Evolutionary conservation across 1,140 invertebrate genomes (phyloP).

Genomic region (Ladona fulva): DNA sequence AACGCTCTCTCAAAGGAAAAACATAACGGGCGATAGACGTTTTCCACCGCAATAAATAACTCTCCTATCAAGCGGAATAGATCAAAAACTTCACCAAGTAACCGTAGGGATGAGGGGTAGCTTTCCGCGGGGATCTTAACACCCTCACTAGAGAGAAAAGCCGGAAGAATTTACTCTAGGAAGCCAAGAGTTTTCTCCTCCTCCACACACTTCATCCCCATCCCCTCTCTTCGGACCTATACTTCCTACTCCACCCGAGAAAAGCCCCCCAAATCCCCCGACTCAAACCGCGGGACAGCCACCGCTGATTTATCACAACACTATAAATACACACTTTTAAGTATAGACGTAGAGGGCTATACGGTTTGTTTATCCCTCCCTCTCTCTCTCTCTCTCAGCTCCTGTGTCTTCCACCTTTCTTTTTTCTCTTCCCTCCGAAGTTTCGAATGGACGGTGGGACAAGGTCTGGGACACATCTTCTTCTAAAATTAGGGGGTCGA

Average conservation of each 20-base stretch:
- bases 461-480: neutral
- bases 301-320: neutral
- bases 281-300: neutral
- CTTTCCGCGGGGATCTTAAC: neutral
- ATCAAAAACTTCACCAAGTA: too few relatives aligned
- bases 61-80: too few relatives aligned
- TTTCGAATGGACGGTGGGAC: neutral
- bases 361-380: neutral
- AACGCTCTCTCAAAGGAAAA: too few relatives aligned
- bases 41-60: too few relatives aligned
- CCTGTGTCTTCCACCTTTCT: neutral
- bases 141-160: neutral
- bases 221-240: neutral
- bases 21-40: too few relatives aligned
- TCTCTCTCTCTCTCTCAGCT: neutral
- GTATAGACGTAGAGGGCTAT: neutral
- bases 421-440: neutral
- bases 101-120: too few relatives aligned
- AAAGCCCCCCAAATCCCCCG: neutral
- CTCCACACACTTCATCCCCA: neutral
- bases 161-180: neutral
- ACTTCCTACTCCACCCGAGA: neutral
- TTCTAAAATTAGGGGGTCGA: neutral
- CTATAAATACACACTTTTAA: constrained; percentile 8
- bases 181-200: neutral